Percentiles rank a stretch among this genome's conserved stretches.
phyloP scores from a whole-genome alignment of 2,797 vertebrate species.

The Manis pentadactyla region DNA sequence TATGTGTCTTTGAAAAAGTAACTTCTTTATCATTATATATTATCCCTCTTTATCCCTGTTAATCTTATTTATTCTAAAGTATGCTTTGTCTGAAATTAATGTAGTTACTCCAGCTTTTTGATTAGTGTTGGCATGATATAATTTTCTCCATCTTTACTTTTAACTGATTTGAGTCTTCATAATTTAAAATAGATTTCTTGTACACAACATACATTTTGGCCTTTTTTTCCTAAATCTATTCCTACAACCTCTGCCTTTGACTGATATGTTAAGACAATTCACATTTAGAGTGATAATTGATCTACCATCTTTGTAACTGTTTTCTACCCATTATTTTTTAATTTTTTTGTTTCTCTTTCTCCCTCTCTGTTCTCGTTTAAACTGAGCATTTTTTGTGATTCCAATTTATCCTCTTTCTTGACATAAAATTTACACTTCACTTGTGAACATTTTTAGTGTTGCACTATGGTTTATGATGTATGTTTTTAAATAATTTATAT shows the following conservation, averaged over 20 bases:
- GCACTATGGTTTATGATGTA: background rate
- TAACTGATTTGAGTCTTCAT: background rate
- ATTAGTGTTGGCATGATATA: background rate
- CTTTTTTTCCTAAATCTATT: background rate
- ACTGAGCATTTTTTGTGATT: background rate
- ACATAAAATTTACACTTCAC: background rate
- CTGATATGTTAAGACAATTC: background rate
- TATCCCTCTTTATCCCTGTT: background rate
- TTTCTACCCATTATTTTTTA: background rate
- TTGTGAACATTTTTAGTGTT: background rate
- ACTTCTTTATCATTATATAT: background rate
- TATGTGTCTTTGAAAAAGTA: background rate
- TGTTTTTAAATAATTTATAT: background rate
- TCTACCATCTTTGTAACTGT: background rate
- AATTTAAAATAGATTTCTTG: background rate
- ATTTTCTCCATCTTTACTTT: background rate
- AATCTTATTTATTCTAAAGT: background rate
- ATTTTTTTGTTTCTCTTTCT: background rate
- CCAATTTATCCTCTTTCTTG: background rate
- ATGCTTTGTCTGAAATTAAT: background rate
- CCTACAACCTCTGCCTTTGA: background rate
- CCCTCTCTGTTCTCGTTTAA: background rate
- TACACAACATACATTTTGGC: background rate
- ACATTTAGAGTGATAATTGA: background rate
- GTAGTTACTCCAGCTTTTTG: background rate